phyloP scores from a whole-genome alignment of 2,888 invertebrate genomes.

The Synanthedon myopaeformis region DNA sequence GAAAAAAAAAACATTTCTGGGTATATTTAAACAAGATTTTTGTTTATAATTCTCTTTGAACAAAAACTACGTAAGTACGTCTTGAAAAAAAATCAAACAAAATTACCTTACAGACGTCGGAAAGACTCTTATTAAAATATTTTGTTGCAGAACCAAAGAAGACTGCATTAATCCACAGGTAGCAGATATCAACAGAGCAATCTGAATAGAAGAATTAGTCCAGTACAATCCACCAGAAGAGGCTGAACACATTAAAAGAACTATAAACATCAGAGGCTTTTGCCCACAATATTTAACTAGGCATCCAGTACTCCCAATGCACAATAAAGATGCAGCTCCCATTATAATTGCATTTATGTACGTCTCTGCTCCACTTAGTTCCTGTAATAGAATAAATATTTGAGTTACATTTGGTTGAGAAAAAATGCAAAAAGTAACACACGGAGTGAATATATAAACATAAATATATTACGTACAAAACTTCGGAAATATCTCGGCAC shows the following conservation, averaged over 20 bases:
- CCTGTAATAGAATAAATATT: conserved; percentile 15
- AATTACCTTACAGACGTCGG: conserved; percentile 37
- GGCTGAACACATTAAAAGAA: conserved; percentile 17
- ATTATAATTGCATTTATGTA: conserved; percentile 32
- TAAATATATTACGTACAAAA: too few relatives aligned
- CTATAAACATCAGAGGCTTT: conserved; percentile 22
- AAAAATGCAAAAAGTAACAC: too few relatives aligned
- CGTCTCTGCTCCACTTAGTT: conserved; percentile 28
- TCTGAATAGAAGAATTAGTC: conserved; percentile 27
- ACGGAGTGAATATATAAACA: too few relatives aligned
- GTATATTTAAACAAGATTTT: too few relatives aligned
- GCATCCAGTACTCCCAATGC: conserved; percentile 19
- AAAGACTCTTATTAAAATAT: conserved; percentile 30
- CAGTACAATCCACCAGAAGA: conserved; percentile 28
- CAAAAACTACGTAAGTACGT: too few relatives aligned
- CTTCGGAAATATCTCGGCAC: too few relatives aligned
- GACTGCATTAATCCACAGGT: conserved; percentile 33
- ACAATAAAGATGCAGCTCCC: conserved; percentile 21
- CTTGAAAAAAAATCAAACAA: too few relatives aligned
- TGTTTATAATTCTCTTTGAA: too few relatives aligned
- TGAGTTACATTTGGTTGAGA: too few relatives aligned
- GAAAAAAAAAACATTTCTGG: too few relatives aligned
- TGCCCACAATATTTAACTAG: conserved; percentile 25
- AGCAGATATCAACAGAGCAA: conserved; percentile 27
- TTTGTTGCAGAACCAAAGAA: conserved; percentile 25